Conservation (phyloP, 2,797 vertebrate genomes). For the Aythya fuligula region DNA sequence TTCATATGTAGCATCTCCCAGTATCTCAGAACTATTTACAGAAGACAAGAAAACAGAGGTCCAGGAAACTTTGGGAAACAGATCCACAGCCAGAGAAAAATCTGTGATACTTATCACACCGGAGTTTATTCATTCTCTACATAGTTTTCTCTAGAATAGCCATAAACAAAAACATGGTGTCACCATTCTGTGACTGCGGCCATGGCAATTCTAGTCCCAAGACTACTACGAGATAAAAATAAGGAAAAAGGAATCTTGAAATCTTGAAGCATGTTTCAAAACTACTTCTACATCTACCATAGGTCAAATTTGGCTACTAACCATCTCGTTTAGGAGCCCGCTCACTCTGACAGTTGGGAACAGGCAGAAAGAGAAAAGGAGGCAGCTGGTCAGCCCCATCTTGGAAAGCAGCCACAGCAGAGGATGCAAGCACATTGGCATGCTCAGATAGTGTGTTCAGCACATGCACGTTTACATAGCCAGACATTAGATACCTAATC, state of each 20-base stretch:
- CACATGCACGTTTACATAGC: constrained; percentile 89
- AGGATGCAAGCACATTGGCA: constrained; percentile 88
- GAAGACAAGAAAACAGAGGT: background rate
- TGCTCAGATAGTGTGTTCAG: constrained; percentile 92
- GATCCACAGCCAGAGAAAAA: background rate
- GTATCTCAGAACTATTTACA: background rate
- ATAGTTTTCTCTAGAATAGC: background rate
- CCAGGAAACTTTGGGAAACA: background rate
- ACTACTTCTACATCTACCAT: constrained; percentile 67
- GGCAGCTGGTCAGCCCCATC: constrained; percentile 88
- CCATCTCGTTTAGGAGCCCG: constrained; percentile 89
- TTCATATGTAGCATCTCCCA: background rate
- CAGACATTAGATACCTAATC: constrained; percentile 91
- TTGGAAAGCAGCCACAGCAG: constrained; percentile 89
- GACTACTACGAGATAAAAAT: background rate
- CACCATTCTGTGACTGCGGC: background rate
- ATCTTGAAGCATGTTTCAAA: background rate
- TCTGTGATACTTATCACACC: background rate
- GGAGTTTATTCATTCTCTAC: background rate
- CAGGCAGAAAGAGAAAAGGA: constrained; percentile 89
- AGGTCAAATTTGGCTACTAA: constrained; percentile 83
- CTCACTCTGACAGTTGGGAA: constrained; percentile 85
- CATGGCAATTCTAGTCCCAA: background rate
- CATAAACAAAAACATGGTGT: background rate
- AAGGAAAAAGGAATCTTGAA: background rate